Evolutionary conservation across 2,888 invertebrate species (phyloP).

Genomic region (Chouioia cunea): DNA sequence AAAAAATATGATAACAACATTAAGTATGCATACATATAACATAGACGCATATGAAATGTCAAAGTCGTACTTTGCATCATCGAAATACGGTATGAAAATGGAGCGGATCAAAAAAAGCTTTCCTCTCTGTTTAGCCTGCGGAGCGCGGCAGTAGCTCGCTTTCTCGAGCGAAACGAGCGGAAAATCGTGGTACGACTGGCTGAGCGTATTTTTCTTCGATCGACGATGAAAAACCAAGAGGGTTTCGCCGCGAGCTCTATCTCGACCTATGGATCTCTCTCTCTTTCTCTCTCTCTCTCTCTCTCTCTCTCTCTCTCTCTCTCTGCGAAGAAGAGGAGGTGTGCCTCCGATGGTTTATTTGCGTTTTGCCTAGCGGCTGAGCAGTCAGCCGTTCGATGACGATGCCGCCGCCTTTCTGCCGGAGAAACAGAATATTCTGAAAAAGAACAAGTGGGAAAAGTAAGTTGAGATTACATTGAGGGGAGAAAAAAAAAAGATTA

Average conservation of each 20-base stretch:
- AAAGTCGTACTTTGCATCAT: constrained; percentile 1
- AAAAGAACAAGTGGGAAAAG: background rate
- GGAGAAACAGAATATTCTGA: constrained; percentile 7
- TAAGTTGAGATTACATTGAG: background rate
- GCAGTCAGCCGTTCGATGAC: constrained; percentile 59
- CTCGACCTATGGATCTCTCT: background rate
- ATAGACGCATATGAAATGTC: background rate
- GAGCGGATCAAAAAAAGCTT: constrained; percentile 5
- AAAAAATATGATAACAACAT: no score
- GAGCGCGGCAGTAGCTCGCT: constrained; percentile 4
- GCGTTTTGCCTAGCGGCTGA: constrained; percentile 67
- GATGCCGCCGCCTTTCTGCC: background rate
- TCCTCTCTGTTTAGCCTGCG: background rate
- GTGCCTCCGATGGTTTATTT: constrained; percentile 60
- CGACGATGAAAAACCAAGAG: constrained; percentile 33
- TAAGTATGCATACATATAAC: no score
- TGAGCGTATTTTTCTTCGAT: constrained; percentile 61
- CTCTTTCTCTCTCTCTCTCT: background rate
- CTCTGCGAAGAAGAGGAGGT: constrained; percentile 41
- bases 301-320: no score
- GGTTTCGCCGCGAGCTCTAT: background rate
- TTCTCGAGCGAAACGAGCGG: constrained; percentile 35
- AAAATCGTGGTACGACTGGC: constrained; percentile 47
- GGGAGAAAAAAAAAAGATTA: constrained; percentile 52
- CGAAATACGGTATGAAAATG: background rate